These are phyloP conservation scores for Microcebus tavaratra DNA, from an alignment of 2,113 vertebrate species.

Conservation along the genomic window DNA sequence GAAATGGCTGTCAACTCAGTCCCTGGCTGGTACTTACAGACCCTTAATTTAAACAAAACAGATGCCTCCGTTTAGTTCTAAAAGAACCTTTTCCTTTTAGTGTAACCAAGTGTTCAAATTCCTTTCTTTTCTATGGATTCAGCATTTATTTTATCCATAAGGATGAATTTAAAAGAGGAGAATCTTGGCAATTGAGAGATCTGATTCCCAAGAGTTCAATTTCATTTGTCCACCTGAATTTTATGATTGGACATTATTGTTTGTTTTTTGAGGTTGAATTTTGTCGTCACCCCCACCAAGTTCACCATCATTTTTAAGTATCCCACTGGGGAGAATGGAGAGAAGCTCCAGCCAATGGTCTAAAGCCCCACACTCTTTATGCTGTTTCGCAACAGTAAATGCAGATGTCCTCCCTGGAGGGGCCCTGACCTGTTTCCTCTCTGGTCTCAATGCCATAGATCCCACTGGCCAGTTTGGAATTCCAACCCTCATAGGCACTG, in stretches of 20 bases:
- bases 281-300: background rate
- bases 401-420: slow-evolving; percentile 75
- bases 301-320: background rate
- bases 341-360: background rate
- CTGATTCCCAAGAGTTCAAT: background rate
- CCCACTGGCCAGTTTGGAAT: slow-evolving; percentile 71
- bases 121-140: background rate
- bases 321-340: background rate
- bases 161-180: background rate
- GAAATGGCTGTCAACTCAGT: slow-evolving; percentile 55
- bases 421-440: slow-evolving; percentile 75
- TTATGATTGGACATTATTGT: background rate
- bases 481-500: slow-evolving; percentile 76
- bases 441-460: slow-evolving; percentile 84
- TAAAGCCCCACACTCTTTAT: background rate
- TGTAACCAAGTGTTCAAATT: slow-evolving; percentile 15
- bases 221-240: background rate
- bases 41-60: slow-evolving; percentile 68
- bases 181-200: background rate
- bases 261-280: background rate
- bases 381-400: slow-evolving; percentile 79
- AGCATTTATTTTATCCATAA: background rate
- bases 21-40: slow-evolving; percentile 63
- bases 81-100: background rate
- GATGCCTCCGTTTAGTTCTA: slow-evolving; percentile 46